phyloP scores from a whole-genome alignment of 2,888 invertebrate species.

The Platynereis dumerilii region DNA sequence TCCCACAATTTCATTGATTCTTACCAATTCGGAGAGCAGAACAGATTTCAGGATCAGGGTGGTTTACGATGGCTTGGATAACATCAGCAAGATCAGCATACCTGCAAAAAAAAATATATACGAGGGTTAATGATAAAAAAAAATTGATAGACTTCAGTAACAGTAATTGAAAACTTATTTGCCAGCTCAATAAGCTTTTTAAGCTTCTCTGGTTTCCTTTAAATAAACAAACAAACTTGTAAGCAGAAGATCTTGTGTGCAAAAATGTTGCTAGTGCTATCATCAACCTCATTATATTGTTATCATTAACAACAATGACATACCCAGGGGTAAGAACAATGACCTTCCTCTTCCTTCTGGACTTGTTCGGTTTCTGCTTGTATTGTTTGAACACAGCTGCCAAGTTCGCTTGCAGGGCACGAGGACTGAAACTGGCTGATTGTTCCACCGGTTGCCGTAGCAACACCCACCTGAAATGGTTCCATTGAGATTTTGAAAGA shows the following conservation, averaged over 20 bases:
- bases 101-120: slow-evolving; percentile 41
- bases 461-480: slow-evolving; percentile 53
- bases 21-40: slow-evolving; percentile 48
- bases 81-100: slow-evolving; percentile 52
- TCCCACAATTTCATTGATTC: too few relatives aligned
- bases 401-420: slow-evolving; percentile 46
- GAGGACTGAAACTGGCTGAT: slow-evolving; percentile 41
- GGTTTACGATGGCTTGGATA: slow-evolving; percentile 46
- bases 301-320: too few relatives aligned
- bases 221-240: too few relatives aligned
- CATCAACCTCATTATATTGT: too few relatives aligned
- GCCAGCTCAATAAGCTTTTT: too few relatives aligned
- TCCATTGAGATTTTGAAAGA: too few relatives aligned
- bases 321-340: slow-evolving; percentile 53
- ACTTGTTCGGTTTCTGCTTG: not conserved
- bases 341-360: not conserved
- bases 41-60: slow-evolving; percentile 49
- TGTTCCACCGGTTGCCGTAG: slow-evolving; percentile 46
- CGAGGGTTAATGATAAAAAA: too few relatives aligned
- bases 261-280: too few relatives aligned
- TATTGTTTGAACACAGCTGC: slow-evolving; percentile 9
- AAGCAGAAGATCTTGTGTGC: too few relatives aligned
- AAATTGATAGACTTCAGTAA: too few relatives aligned
- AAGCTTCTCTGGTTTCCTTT: too few relatives aligned
- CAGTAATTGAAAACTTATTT: too few relatives aligned